Conservation (phyloP, 2,888 invertebrate species). For the Marasmarcha lunaedactyla region DNA sequence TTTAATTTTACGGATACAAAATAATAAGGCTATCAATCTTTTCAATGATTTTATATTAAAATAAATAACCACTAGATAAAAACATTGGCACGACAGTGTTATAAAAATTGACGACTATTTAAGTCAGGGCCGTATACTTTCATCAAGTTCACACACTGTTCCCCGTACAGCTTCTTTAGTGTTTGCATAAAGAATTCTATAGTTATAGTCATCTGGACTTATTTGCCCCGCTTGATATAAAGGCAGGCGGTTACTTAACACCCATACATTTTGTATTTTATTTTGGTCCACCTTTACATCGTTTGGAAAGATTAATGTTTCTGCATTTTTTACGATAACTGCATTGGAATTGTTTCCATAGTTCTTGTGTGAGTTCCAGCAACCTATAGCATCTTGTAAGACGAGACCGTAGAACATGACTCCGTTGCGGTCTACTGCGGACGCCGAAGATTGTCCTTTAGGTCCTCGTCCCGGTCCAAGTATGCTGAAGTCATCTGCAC, state of each 20-base stretch:
- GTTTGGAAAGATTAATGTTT: slow-evolving; percentile 82
- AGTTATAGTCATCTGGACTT: slow-evolving; percentile 76
- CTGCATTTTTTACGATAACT: slow-evolving; percentile 71
- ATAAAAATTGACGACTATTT: too few relatives aligned
- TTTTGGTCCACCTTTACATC: slow-evolving; percentile 83
- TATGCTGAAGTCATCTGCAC: slow-evolving; percentile 38
- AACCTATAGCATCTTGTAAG: slow-evolving; percentile 79
- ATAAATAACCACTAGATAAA: too few relatives aligned
- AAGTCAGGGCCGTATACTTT: too few relatives aligned
- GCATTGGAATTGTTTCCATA: slow-evolving; percentile 74
- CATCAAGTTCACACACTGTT: slow-evolving; percentile 74
- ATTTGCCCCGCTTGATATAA: slow-evolving; percentile 77
- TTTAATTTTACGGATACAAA: too few relatives aligned
- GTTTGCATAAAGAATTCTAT: slow-evolving; percentile 77
- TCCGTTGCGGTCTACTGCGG: slow-evolving; percentile 77
- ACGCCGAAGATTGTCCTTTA: slow-evolving; percentile 79
- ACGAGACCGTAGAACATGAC: slow-evolving; percentile 86
- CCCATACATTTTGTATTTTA: slow-evolving; percentile 77
- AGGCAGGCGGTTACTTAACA: slow-evolving; percentile 81
- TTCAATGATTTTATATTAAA: too few relatives aligned
- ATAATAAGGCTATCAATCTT: too few relatives aligned
- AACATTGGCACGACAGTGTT: too few relatives aligned
- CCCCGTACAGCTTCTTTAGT: slow-evolving; percentile 73
- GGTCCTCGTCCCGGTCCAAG: slow-evolving; percentile 67
- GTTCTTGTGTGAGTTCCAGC: slow-evolving; percentile 82